phyloP scores from a whole-genome alignment of 2,797 vertebrate genomes.

The Gymnoscopelus microlampas region DNA sequence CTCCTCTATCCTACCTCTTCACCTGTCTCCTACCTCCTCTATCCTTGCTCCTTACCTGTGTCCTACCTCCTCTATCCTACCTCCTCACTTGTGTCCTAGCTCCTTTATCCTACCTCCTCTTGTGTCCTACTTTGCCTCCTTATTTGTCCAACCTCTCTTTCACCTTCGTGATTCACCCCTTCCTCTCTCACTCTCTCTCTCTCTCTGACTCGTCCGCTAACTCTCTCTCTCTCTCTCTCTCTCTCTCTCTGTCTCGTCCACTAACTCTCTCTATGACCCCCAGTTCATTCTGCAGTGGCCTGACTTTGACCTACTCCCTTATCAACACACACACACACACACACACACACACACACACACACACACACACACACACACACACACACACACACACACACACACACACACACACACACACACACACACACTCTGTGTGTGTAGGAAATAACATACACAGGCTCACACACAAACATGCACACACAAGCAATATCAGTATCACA shows the following conservation, averaged over 20 bases:
- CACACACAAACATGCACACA: no score
- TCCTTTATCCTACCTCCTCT: background rate
- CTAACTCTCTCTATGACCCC: conserved; percentile 22
- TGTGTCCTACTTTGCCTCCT: conserved; percentile 5
- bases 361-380: background rate
- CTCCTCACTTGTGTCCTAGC: conserved; percentile 1
- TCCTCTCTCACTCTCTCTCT: conserved; percentile 12
- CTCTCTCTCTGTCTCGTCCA: conserved; percentile 39
- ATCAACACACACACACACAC: conserved; percentile 41
- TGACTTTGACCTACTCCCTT: conserved; percentile 61
- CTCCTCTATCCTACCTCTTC: background rate
- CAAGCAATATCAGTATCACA: no score
- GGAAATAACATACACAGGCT: no score
- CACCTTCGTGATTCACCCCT: conserved; percentile 38
- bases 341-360: conserved; percentile 4
- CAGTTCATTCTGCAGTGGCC: conserved; percentile 58
- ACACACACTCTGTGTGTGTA: background rate
- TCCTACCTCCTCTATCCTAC: conserved; percentile 27
- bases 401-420: background rate
- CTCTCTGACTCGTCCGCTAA: conserved; percentile 37
- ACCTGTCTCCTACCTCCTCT: background rate
- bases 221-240: conserved; percentile 10
- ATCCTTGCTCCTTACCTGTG: background rate
- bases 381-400: background rate
- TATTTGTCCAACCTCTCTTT: conserved; percentile 8